Conservation (phyloP, 2,888 invertebrate species). For the Odiellus spinosus region DNA sequence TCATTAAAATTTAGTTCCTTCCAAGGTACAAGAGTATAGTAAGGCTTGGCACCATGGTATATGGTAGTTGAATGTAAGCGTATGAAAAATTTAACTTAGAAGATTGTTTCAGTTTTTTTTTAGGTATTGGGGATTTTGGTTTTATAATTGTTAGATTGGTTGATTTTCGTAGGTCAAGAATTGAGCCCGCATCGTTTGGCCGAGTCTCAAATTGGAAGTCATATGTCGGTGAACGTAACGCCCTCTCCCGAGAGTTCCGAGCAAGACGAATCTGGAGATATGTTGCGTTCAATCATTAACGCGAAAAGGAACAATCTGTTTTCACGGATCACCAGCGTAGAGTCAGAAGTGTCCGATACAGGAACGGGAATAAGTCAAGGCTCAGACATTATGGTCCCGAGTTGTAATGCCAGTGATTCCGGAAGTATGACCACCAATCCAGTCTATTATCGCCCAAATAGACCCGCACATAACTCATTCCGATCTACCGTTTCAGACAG, state of each 20-base stretch:
- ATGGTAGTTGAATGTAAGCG: too few relatives aligned
- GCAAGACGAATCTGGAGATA: constrained; percentile 50
- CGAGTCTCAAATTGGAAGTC: too few relatives aligned
- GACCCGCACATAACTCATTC: constrained; percentile 47
- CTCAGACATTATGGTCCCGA: constrained; percentile 18
- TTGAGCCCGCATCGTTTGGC: too few relatives aligned
- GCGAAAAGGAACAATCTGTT: constrained; percentile 76
- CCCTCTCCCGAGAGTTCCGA: constrained; percentile 18
- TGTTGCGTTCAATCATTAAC: constrained; percentile 82
- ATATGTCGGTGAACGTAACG: constrained; percentile 7
- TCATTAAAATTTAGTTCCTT: too few relatives aligned
- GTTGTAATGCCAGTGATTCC: constrained; percentile 37
- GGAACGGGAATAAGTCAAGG: constrained; percentile 32
- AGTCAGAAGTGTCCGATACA: constrained; percentile 63
- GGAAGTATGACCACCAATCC: constrained; percentile 68
- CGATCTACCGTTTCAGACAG: constrained; percentile 87
- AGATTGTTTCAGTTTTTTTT: too few relatives aligned
- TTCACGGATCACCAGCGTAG: constrained; percentile 67
- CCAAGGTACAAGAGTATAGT: too few relatives aligned
- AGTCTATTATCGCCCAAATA: constrained; percentile 47
- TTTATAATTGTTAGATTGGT: too few relatives aligned
- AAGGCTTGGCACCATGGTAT: too few relatives aligned
- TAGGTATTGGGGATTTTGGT: too few relatives aligned
- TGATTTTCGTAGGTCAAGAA: too few relatives aligned
- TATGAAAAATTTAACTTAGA: too few relatives aligned